Conservation (phyloP, 2,888 invertebrate species). For the Stenotaenia linearis region DNA sequence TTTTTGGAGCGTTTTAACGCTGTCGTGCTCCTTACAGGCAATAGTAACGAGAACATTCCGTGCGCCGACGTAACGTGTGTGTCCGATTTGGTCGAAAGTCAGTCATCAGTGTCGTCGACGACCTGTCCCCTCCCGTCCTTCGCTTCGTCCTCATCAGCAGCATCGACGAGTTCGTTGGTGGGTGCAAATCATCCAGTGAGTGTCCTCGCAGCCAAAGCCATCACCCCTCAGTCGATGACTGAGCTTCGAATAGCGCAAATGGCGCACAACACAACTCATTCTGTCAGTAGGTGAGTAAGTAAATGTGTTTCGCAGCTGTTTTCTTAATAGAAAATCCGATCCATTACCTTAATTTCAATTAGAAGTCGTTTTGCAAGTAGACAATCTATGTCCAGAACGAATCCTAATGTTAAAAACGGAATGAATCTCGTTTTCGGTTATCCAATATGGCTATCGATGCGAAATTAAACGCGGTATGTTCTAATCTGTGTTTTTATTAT, state of each 20-base stretch:
- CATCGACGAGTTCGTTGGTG: constrained; percentile 2
- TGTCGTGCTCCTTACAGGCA: neutral
- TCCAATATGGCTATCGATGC: too few relatives aligned
- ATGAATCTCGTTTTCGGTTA: too few relatives aligned
- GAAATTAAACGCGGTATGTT: too few relatives aligned
- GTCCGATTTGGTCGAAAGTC: neutral
- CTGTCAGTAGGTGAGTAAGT: constrained; percentile 24
- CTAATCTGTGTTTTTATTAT: neutral
- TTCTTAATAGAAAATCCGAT: too few relatives aligned
- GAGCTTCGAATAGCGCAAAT: constrained; percentile 33
- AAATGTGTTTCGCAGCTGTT: too few relatives aligned
- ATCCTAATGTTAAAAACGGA: too few relatives aligned
- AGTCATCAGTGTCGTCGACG: constrained; percentile 27
- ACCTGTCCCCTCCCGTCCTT: constrained; percentile 31
- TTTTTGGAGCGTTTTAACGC: too few relatives aligned
- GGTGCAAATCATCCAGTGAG: constrained; percentile 32
- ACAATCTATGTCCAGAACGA: too few relatives aligned
- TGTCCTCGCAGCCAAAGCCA: constrained; percentile 32
- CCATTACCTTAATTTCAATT: too few relatives aligned
- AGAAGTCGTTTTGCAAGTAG: too few relatives aligned
- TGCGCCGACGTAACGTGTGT: neutral
- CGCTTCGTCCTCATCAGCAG: constrained; percentile 31
- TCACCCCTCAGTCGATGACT: constrained; percentile 30
- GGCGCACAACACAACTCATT: constrained; percentile 29
- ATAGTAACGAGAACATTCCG: constrained; percentile 28